Evolutionary conservation across 2,888 invertebrate species (phyloP), one percentile per base, ranked within the genome.

Genomic region (Therioaphis trifolii): DNA sequence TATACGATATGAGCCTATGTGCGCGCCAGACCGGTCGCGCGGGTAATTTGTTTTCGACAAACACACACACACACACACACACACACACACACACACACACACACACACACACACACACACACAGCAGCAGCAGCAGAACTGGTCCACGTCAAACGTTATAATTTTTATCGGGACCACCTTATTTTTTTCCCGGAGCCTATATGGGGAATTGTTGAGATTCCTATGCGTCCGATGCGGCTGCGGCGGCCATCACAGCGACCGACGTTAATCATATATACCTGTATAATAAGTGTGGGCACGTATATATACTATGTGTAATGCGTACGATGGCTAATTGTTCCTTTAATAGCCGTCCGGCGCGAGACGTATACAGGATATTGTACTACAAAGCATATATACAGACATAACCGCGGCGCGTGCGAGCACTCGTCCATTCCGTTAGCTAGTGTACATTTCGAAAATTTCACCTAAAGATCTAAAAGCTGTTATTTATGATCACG

Each of bases 61-160:
- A 74, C 61, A 12, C 18, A 55, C 14, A 21, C 29, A n/a, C 18
- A n/a, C n/a, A n/a, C 55, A 21, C 55, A 21, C 55, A 5, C 3
- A 7, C 21, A 11, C 27, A 15, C 58, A 24, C 58, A 12, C 24
- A 27, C 27, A 27, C 14, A 61, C 77, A 29, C 40, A 4, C 35
- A 12, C 11, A n/a, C 68, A 35, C 21, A 4, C 15, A 4, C 11
- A 35, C 18, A 21, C 24, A 4, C 4, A 21, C 14, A 52, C 15
- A 15, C 52, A 18, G 52, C 15, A 18, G 52, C 15, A 24, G 24
- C 58, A 55, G 66, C n/a, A 35, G 72, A 74, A 74, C 82, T 82
- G 82, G 82, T 82, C 80, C 80, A 63, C 71, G 80, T 80, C 82
- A 74, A 82, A 82, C 82, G 74, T 82, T 80, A 80, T 80, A 80